A percentile compares a stretch with the other conserved stretches of the same genome.
These are phyloP conservation scores for Zingel zingel DNA, from an alignment of 2,113 vertebrate species.

Conservation along the genomic window DNA sequence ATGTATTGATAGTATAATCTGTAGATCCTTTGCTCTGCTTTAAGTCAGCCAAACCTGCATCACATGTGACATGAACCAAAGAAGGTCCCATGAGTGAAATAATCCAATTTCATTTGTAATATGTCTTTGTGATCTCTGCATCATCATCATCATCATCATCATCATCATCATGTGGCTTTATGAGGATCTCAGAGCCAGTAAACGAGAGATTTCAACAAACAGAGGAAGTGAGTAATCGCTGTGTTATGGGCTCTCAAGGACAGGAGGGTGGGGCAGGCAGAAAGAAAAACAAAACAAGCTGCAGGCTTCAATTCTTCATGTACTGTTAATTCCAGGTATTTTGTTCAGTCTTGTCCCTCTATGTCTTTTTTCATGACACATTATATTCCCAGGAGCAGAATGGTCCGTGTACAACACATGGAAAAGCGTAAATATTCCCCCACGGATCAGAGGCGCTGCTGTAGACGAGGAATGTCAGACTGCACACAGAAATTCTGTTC, in stretches of 20 bases:
- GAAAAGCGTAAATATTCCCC: background rate
- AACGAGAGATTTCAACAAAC: background rate
- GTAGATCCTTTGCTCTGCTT: no score
- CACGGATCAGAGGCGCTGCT: background rate
- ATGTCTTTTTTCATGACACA: background rate
- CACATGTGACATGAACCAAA: no score
- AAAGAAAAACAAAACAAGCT: background rate
- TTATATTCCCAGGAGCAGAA: background rate
- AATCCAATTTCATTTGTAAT: background rate
- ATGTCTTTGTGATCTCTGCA: background rate
- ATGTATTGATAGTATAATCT: no score
- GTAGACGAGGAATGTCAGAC: constrained; percentile 7
- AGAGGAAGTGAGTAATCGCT: constrained; percentile 44
- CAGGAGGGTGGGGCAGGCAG: constrained; percentile 13
- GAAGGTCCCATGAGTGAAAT: background rate
- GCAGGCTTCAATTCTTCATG: background rate
- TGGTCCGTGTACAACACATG: background rate
- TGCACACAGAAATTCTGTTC: background rate
- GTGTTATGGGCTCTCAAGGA: constrained; percentile 37
- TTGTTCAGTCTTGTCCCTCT: background rate
- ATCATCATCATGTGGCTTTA: constrained; percentile 10
- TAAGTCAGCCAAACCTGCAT: background rate
- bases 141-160: no score
- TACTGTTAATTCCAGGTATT: background rate
- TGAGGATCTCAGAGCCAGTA: background rate